Evolutionary conservation across 2,888 invertebrate genomes (phyloP), one percentile per base, ranked within the genome.

Genomic region (Corbicula japonica): DNA sequence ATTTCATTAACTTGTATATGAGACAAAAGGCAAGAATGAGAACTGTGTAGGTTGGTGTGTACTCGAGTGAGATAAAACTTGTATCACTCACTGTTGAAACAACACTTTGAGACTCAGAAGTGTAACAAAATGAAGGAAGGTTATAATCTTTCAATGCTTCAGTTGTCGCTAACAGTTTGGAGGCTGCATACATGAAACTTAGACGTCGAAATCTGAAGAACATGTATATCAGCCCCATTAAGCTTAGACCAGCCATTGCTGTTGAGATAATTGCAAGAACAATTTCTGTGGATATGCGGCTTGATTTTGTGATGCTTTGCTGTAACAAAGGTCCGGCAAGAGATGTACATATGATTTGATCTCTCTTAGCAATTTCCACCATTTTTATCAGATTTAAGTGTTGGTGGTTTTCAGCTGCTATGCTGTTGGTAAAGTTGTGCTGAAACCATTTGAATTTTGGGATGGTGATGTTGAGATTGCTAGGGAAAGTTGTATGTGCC

Each of bases 251-350:
- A 6, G 8, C 8, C 12, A 54, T 6, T 6, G 32, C 18, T 26
- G 54, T 10, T 18, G 26, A 26, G 4, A 54, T 30, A 26, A 54
- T 54, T 6, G 54, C 10, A 21, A 54, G 8, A 28, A 54, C 5
- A 10, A 54, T 6, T 10, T 12, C 28, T 23, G 28, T 21, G 44
- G 69, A 58, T 32, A 56, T 32, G 44, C 21, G 12, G 6, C 23
- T 34, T 21, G 38, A 30, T 32, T 28, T 46, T 32, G 56, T 46
- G 30, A 58, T 58, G 46, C 21, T 2, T 15, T 21, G 21, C 44
- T 44, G 30, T 58, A 56, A 46, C 44, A 69, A 69, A 58, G 61
- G 61, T 23, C 41, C 61, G 2, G 61, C 38, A 23, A 61, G 41
- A 8, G 38, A 26, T 4, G 61, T 41, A 21, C 41, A 61, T 4